These are phyloP conservation scores for Craseonycteris thonglongyai DNA, from an alignment of 2,113 vertebrate species.

Conservation along the genomic window DNA sequence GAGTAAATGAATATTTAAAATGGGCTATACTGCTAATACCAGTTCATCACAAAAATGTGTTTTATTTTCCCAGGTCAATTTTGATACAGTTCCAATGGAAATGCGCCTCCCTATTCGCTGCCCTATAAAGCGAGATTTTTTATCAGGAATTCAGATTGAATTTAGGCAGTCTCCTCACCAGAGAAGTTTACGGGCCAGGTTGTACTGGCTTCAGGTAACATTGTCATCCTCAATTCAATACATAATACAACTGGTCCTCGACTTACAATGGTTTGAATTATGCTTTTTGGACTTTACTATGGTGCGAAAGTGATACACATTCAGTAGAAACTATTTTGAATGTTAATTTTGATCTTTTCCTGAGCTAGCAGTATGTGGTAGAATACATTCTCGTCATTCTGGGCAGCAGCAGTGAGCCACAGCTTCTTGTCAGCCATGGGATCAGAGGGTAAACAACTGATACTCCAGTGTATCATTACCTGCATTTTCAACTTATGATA, in stretches of 20 bases:
- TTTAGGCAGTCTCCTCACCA: constrained; percentile 95
- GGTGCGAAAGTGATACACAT: background rate
- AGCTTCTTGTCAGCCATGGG: background rate
- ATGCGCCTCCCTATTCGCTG: constrained; percentile 88
- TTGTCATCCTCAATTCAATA: background rate
- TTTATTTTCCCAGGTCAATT: constrained; percentile 86
- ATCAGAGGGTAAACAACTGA: background rate
- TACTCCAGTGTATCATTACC: too few relatives aligned
- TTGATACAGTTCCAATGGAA: constrained; percentile 84
- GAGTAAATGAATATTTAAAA: background rate
- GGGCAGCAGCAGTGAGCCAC: background rate
- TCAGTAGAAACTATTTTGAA: background rate
- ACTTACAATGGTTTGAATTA: background rate
- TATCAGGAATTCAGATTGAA: constrained; percentile 93
- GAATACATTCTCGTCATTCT: background rate
- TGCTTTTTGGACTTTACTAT: background rate
- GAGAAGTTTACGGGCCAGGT: constrained; percentile 90
- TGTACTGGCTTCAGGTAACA: constrained; percentile 95
- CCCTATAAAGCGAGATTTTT: constrained; percentile 89
- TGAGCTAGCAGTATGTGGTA: background rate
- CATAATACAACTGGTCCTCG: background rate
- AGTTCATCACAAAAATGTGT: background rate
- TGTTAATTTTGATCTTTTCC: background rate
- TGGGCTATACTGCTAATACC: background rate
- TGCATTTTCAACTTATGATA: too few relatives aligned